A percentile compares a stretch with the other conserved stretches of the same genome.
phyloP scores from a whole-genome alignment of 1,140 invertebrate genomes.

The Drosophila quadrilineata region DNA sequence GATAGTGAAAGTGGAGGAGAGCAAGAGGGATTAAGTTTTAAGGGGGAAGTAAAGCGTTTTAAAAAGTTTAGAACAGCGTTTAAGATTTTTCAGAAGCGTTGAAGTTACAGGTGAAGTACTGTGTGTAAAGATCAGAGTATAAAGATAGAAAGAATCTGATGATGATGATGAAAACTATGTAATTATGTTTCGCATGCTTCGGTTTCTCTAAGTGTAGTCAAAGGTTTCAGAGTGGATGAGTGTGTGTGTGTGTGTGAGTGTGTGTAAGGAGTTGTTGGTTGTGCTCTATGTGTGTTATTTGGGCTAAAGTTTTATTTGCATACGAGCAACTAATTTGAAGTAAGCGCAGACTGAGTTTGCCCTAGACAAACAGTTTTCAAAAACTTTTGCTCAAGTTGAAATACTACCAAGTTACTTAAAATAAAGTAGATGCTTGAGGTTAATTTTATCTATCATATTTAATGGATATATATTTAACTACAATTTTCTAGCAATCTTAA shows the following conservation, averaged over 20 bases:
- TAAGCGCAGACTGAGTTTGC: slow-evolving; percentile 60
- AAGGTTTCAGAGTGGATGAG: slow-evolving; percentile 38
- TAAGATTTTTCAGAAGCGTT: slow-evolving; percentile 28
- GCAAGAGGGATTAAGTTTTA: slow-evolving; percentile 16
- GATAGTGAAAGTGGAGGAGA: not conserved
- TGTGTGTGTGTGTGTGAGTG: not conserved
- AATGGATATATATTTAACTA: too few species aligned
- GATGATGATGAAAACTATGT: slow-evolving; percentile 11
- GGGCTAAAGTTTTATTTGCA: slow-evolving; percentile 65
- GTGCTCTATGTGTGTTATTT: slow-evolving; percentile 31
- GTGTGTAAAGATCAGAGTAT: slow-evolving; percentile 12
- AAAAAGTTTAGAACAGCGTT: slow-evolving; percentile 14
- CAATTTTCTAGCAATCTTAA: too few species aligned
- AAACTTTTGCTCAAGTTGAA: slow-evolving; percentile 38
- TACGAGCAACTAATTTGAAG: slow-evolving; percentile 70
- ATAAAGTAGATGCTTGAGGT: too few species aligned
- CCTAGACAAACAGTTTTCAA: slow-evolving; percentile 46
- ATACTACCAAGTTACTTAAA: slow-evolving; percentile 25
- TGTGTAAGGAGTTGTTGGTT: not conserved
- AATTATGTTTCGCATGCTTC: slow-evolving; percentile 46
- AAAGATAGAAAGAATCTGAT: slow-evolving; percentile 13
- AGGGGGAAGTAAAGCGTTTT: slow-evolving; percentile 20
- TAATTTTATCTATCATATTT: too few species aligned
- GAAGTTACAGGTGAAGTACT: slow-evolving; percentile 34
- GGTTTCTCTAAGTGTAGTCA: slow-evolving; percentile 33